These are phyloP conservation scores for Enteromius afrohamiltoni DNA, from an alignment of 2,797 vertebrate species.

Conservation along the genomic window DNA sequence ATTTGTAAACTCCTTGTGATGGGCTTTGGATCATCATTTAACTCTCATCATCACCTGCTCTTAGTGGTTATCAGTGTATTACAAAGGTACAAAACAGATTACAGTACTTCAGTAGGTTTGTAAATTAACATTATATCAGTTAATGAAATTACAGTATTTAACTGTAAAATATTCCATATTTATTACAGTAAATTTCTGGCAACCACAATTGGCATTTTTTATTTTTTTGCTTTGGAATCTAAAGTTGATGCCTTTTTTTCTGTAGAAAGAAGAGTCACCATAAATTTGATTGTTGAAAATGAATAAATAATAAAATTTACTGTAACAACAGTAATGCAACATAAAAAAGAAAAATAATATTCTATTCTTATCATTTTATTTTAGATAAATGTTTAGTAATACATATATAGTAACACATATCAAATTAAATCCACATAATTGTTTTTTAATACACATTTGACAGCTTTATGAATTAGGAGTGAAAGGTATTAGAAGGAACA, in stretches of 20 bases:
- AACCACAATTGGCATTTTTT: too few species aligned
- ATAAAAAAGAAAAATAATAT: too few species aligned
- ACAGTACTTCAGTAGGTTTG: too few species aligned
- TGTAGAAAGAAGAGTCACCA: background rate
- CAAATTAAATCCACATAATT: background rate
- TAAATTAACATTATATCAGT: too few species aligned
- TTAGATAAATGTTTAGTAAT: background rate
- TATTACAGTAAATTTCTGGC: too few species aligned
- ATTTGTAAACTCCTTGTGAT: too few species aligned
- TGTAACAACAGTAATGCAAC: background rate
- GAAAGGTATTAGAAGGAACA: background rate
- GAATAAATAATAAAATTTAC: background rate
- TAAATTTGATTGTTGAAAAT: background rate
- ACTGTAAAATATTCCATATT: too few species aligned
- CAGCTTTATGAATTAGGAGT: background rate
- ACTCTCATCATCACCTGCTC: too few species aligned
- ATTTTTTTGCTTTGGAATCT: background rate
- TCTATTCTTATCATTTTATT: background rate
- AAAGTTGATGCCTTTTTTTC: background rate
- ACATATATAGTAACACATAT: background rate
- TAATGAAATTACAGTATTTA: too few species aligned
- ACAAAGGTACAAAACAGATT: too few species aligned
- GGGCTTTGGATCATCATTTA: too few species aligned
- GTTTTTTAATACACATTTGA: background rate
- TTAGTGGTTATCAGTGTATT: too few species aligned